These are phyloP conservation scores for Papilio polyxenes DNA, from an alignment of 1,140 invertebrate genomes.

Conservation along the genomic window DNA sequence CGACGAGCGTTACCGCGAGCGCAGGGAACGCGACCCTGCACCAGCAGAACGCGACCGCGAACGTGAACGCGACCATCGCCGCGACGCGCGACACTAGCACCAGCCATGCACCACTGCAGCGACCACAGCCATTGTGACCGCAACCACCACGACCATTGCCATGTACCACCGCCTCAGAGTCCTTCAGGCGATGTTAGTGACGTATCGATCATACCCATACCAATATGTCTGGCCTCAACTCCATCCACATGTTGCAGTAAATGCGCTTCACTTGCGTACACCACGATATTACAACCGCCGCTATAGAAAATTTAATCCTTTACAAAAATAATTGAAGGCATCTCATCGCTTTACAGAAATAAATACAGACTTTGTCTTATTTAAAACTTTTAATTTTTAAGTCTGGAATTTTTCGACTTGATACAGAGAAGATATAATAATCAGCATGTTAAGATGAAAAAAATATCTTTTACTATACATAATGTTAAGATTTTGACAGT, in stretches of 20 bases:
- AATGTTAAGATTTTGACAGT: neutral
- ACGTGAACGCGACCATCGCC: slow-evolving; percentile 85
- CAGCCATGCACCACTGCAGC: neutral
- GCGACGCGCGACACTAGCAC: slow-evolving; percentile 83
- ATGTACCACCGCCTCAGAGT: neutral
- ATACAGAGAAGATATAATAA: no score
- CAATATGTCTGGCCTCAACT: neutral
- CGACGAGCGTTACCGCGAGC: slow-evolving; percentile 89
- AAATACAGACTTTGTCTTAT: no score
- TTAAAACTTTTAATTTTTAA: no score
- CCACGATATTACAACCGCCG: neutral
- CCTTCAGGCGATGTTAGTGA: neutral
- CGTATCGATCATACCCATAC: neutral
- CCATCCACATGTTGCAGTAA: neutral
- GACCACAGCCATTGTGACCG: neutral
- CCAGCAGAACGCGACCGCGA: slow-evolving; percentile 84
- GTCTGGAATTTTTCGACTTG: no score
- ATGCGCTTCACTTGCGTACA: neutral
- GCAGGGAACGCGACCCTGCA: slow-evolving; percentile 84
- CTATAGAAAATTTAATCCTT: neutral
- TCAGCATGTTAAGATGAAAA: no score
- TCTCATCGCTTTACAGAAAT: no score
- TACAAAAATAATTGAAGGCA: no score
- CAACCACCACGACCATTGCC: neutral
- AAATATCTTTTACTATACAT: no score